Evolutionary conservation across 2,888 invertebrate genomes (phyloP).

Genomic region (Limnephilus auricula): DNA sequence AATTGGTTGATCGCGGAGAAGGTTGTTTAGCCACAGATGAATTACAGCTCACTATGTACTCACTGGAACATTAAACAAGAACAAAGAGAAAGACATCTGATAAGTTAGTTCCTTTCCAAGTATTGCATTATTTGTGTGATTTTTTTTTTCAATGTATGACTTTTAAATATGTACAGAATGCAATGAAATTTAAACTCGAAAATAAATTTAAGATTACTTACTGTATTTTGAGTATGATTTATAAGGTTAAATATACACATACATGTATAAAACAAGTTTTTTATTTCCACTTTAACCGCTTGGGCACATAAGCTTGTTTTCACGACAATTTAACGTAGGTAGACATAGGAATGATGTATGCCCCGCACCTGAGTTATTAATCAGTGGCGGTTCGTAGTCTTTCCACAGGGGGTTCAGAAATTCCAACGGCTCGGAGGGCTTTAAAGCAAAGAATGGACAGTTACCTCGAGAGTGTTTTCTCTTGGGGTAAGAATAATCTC

Average conservation of each 20-base stretch:
- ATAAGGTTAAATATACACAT: slow-evolving; percentile 19
- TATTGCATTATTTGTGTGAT: neutral
- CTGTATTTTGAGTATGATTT: slow-evolving; percentile 7
- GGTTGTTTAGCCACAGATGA: neutral
- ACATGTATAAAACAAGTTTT: slow-evolving; percentile 7
- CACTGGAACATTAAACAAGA: neutral
- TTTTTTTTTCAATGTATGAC: neutral
- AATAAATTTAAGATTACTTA: slow-evolving; percentile 2
- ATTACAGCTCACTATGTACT: neutral
- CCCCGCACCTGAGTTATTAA: no score
- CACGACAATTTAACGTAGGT: no score
- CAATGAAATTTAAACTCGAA: neutral
- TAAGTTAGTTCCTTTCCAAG: neutral
- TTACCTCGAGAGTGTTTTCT: no score
- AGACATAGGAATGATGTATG: no score
- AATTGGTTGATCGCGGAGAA: neutral
- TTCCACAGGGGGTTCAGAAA: no score
- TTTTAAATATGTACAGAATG: slow-evolving; percentile 2
- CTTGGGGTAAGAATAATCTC: no score
- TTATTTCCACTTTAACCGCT: neutral
- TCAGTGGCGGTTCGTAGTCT: no score
- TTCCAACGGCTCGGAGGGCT: no score
- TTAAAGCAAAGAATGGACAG: no score
- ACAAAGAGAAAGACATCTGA: neutral
- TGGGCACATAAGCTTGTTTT: no score